These are phyloP conservation scores for Cryptocephalus primarius DNA, from an alignment of 2,888 invertebrate genomes.

Conservation along the genomic window DNA sequence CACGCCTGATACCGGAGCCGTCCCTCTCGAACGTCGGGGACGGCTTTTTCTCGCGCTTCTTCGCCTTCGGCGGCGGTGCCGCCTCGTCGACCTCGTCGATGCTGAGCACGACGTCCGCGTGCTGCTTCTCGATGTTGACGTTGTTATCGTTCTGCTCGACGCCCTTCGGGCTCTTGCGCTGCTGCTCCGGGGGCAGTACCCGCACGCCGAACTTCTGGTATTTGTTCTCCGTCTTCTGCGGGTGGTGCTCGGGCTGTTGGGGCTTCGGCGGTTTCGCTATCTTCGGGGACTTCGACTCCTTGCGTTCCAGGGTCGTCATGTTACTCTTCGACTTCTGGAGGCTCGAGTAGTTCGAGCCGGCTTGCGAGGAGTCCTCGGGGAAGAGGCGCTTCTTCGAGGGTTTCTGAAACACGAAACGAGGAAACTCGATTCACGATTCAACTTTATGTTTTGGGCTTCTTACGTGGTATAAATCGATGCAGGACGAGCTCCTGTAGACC, in stretches of 20 bases:
- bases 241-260: conserved; percentile 24
- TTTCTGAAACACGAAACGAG: conserved; percentile 25
- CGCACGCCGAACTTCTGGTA: conserved; percentile 57
- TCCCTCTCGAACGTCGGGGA: conserved; percentile 29
- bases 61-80: conserved; percentile 41
- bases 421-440: too few relatives aligned
- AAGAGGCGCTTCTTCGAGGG: conserved; percentile 31
- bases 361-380: conserved; percentile 34
- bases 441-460: conserved; percentile 4
- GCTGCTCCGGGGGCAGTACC: conserved; percentile 42
- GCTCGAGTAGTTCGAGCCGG: conserved; percentile 38
- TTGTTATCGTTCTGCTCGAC: conserved; percentile 34
- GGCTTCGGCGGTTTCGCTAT: conserved; percentile 19
- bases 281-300: conserved; percentile 27
- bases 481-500: conserved; percentile 65
- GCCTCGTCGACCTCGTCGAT: conserved; percentile 43
- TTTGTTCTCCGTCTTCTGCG: conserved; percentile 46
- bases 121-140: conserved; percentile 30
- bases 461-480: conserved; percentile 51
- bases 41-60: conserved; percentile 30
- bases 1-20: conserved; percentile 49
- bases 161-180: conserved; percentile 30
- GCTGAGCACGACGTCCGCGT: conserved; percentile 12
- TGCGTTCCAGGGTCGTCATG: conserved; percentile 32
- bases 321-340: conserved; percentile 30